Evolutionary conservation across 2,113 vertebrate genomes (phyloP), one percentile per base, ranked within the genome.

Genomic region (Ophthalmotilapia sp.): DNA sequence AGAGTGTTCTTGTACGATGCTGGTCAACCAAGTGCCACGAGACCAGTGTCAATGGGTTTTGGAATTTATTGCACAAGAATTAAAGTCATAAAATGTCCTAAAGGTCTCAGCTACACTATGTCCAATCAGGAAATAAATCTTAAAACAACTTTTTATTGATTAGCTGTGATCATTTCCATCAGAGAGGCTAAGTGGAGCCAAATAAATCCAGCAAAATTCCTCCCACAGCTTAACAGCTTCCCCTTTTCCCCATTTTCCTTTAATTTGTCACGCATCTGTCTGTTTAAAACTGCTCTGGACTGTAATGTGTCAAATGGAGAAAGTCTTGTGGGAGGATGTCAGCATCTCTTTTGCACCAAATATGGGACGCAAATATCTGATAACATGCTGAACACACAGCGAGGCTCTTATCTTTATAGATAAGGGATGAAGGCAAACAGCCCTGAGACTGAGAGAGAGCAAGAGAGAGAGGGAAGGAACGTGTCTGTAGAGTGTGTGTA

Each of bases 351-450:
- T 26, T 42, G 53, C 70, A 33, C 19, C 77, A 88, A 90, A 94
- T 91, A 81, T 93, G 81, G 89, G 87, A 81, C 82, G 84, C 79
- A 89, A 81, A 89, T 77, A 91, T 93, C 92, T 93, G 93, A 94
- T 93, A 93, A 90, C 40, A 51, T 6, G 81, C 70, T 73, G 92
- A 89, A 91, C 88, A 92, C 82, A 89, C 84, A 91, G 88, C 75
- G 87, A 91, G 88, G 81, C 60, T 87, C 91, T 94, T 94, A 94
- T 95, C 92, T 92, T 26, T 79, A 51, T 47, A 91, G 94, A 94
- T 93, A 94, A 87, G 70, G 19, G 31, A 88, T 83, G 88, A 88
- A 89, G 88, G 89, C 80, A 90, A 88, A 85, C 88, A 91, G 80
- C 83, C 83, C 79, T 80, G 83, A 86, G 88, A 93, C 53, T 80